Evolutionary conservation across 2,797 vertebrate species (phyloP), one percentile per base, ranked within the genome.

Genomic region (Moxostoma hubbsi): DNA sequence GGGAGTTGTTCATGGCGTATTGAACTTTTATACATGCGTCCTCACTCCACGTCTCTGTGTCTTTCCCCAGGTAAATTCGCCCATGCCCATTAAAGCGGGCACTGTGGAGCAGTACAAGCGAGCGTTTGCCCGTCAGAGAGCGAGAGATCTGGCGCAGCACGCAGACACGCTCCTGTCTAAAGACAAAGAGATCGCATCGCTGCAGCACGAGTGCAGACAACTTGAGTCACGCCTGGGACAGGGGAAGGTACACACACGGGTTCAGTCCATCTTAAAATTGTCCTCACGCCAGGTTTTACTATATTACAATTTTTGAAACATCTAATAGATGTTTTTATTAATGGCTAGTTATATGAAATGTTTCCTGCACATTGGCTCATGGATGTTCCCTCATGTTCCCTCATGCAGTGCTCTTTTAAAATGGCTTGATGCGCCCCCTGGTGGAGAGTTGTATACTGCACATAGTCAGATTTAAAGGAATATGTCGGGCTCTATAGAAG

Each of bases 111-210:
- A 97, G 79, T 98, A 95, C 85, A 97, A 95, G 86, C 94, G 96
- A 81, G 96, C 94, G 0, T 96, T 98, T 87, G 97, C 96, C 51
- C 92, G 92, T 64, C 97, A 99, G 90, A 93, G 97, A 86, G 97
- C 96, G 10, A 93, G 93, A 61, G 97, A 99, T 87, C 93, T 99
- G 71, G 95, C 95, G 16, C 96, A 96, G 76, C 97, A 98, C n/a
- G 97, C 97, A 18, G 96, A 96, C 67, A 93, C 92, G 1, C 95
- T 99, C 77, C 92, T 99, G 86, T 94, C 90, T 0, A 98, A 98
- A 87, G 97, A 99, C 90, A 98, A 98, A 86, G 95, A 99, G 92
- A 98, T 99, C 0, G 94, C 95, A 64, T 91, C 94, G 73, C 88
- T 99, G 77, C 96, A 98, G 87, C 92, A 93, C 81, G 94, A 97